Conservation (phyloP, 1,140 invertebrate genomes). For the Euura saliciscinereae region DNA sequence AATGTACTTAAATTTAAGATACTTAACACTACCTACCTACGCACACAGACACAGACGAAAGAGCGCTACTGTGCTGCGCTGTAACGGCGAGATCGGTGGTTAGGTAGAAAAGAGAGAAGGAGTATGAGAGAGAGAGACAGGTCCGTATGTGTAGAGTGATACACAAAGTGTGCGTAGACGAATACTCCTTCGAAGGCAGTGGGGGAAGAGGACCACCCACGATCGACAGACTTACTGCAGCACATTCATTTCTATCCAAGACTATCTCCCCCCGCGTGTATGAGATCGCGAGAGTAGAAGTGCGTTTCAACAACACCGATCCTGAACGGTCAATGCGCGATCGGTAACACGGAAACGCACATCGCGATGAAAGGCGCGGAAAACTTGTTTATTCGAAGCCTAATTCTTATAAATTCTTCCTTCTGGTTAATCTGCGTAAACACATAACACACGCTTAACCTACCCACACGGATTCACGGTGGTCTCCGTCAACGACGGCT, state of each 20-base stretch:
- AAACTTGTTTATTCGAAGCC: too few relatives aligned
- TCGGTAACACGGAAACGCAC: too few relatives aligned
- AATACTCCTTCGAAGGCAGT: background rate
- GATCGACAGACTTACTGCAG: background rate
- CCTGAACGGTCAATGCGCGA: too few relatives aligned
- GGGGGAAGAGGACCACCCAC: slow-evolving; percentile 1
- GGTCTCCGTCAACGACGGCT: background rate
- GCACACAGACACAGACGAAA: background rate
- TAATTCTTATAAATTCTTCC: too few relatives aligned
- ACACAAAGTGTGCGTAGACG: background rate
- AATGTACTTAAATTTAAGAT: too few relatives aligned
- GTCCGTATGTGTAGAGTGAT: background rate
- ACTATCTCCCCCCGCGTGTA: background rate
- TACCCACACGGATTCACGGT: background rate
- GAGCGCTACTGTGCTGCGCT: background rate
- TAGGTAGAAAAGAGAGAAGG: background rate
- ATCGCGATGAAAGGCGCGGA: too few relatives aligned
- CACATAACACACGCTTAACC: too few relatives aligned
- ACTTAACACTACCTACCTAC: too few relatives aligned
- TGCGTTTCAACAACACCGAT: too few relatives aligned
- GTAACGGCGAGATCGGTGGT: slow-evolving; percentile 1
- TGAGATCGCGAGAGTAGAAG: background rate
- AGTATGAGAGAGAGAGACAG: background rate
- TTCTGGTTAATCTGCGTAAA: too few relatives aligned
- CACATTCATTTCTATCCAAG: background rate